phyloP scores from a whole-genome alignment of 1,140 invertebrate genomes.

The Drosophila varians region DNA sequence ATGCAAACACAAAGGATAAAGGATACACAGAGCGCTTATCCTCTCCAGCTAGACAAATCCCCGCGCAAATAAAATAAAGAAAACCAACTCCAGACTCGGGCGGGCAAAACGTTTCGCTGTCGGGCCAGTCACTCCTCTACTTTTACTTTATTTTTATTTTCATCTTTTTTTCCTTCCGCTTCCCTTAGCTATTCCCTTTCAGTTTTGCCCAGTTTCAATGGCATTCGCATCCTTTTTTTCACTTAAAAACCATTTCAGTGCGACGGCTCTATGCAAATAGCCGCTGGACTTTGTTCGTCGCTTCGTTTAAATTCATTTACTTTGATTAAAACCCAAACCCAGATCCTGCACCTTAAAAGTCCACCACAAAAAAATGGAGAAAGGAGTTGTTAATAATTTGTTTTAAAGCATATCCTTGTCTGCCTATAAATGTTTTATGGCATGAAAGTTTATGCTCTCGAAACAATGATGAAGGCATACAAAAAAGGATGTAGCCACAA shows the following conservation, averaged over 20 bases:
- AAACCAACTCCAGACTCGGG: slow-evolving; percentile 44
- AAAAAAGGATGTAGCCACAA: too few species aligned
- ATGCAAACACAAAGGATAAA: slow-evolving; percentile 80
- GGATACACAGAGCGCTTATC: slow-evolving; percentile 75
- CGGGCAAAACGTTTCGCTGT: slow-evolving; percentile 32
- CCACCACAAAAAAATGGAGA: slow-evolving; percentile 16
- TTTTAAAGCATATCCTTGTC: slow-evolving; percentile 53
- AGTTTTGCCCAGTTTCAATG: slow-evolving; percentile 2
- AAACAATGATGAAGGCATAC: too few species aligned
- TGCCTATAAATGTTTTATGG: slow-evolving; percentile 29
- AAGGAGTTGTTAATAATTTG: slow-evolving; percentile 62
- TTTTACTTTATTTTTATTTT: slow-evolving; percentile 27
- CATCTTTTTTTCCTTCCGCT: slow-evolving; percentile 17
- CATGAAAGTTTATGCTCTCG: slow-evolving; percentile 14
- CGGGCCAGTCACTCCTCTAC: slow-evolving; percentile 8
- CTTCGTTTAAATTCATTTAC: slow-evolving; percentile 81
- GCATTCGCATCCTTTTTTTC: slow-evolving; percentile 74
- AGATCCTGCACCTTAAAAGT: slow-evolving; percentile 21
- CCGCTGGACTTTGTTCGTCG: slow-evolving; percentile 58
- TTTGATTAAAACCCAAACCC: slow-evolving; percentile 68
- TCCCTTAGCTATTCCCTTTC: slow-evolving; percentile 20
- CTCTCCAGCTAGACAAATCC: slow-evolving; percentile 75
- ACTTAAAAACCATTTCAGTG: slow-evolving; percentile 75
- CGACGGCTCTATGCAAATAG: slow-evolving; percentile 72
- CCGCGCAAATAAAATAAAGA: slow-evolving; percentile 75